These are phyloP conservation scores for Sarcophilus harrisii DNA, from an alignment of 2,797 vertebrate genomes.

Conservation along the genomic window DNA sequence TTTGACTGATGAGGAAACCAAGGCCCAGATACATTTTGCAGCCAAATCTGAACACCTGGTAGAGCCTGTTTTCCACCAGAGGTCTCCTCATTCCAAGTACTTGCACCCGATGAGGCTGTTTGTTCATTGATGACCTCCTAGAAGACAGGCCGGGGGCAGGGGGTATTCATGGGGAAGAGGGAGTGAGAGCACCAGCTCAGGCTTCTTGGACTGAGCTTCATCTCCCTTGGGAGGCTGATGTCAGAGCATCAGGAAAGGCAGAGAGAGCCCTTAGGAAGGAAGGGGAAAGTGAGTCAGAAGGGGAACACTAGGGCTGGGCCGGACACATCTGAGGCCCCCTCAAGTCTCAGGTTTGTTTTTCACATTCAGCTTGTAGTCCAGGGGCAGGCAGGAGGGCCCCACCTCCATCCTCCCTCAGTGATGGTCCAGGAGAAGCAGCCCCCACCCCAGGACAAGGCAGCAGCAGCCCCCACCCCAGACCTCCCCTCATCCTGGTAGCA, in stretches of 20 bases:
- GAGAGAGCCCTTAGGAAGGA: background rate
- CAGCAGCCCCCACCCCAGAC: background rate
- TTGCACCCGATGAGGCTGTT: background rate
- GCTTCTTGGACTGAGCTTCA: background rate
- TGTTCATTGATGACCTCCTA: background rate
- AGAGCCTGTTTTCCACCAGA: conserved; percentile 17
- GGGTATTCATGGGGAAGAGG: background rate
- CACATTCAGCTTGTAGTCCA: background rate
- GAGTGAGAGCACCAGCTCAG: background rate
- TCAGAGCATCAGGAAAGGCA: background rate
- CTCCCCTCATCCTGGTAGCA: background rate
- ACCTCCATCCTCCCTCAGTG: background rate
- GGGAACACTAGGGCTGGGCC: background rate
- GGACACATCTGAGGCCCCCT: background rate
- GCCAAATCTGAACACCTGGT: background rate
- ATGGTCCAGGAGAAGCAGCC: background rate
- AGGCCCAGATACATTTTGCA: background rate
- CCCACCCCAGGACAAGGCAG: background rate
- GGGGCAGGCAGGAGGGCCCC: background rate
- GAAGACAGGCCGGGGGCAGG: background rate
- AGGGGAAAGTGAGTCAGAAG: background rate
- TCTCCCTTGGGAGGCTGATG: background rate
- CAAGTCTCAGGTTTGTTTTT: background rate
- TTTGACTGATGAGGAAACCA: background rate
- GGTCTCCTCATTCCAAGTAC: conserved; percentile 39